Evolutionary conservation across 2,888 invertebrate genomes (phyloP).

Genomic region (Limnephilus marmoratus): DNA sequence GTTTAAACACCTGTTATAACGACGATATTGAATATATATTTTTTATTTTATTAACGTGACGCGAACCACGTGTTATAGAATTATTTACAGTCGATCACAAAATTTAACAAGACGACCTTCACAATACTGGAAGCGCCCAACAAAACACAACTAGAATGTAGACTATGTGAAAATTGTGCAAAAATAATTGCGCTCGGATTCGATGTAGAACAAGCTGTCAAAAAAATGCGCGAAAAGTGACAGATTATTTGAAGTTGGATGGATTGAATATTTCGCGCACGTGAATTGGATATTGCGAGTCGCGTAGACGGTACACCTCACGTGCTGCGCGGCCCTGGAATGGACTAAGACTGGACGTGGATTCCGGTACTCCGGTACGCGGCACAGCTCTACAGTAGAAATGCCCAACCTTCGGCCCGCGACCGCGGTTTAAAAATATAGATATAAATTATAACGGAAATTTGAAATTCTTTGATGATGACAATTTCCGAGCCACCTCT

Average conservation of each 20-base stretch:
- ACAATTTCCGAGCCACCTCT: no score
- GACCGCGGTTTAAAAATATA: background rate
- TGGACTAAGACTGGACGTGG: background rate
- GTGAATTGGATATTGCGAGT: background rate
- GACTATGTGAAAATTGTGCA: background rate
- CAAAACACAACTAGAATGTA: background rate
- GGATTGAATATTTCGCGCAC: background rate
- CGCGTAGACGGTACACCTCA: constrained; percentile 1
- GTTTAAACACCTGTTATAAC: background rate
- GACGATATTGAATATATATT: background rate
- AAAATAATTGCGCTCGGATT: background rate
- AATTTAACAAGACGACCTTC: constrained; percentile 17
- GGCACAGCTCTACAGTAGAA: background rate
- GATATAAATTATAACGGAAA: background rate
- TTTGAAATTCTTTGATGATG: background rate
- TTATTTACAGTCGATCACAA: background rate
- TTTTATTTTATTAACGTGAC: background rate
- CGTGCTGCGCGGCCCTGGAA: constrained; percentile 14
- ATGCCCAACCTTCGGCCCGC: background rate
- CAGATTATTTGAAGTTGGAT: background rate
- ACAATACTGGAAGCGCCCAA: background rate
- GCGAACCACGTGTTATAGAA: constrained; percentile 18
- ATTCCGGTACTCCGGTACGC: background rate
- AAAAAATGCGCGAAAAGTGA: background rate
- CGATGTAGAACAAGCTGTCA: background rate